These are phyloP conservation scores for Pygoscelis adeliae DNA, from an alignment of 2,113 vertebrate genomes.

Conservation along the genomic window DNA sequence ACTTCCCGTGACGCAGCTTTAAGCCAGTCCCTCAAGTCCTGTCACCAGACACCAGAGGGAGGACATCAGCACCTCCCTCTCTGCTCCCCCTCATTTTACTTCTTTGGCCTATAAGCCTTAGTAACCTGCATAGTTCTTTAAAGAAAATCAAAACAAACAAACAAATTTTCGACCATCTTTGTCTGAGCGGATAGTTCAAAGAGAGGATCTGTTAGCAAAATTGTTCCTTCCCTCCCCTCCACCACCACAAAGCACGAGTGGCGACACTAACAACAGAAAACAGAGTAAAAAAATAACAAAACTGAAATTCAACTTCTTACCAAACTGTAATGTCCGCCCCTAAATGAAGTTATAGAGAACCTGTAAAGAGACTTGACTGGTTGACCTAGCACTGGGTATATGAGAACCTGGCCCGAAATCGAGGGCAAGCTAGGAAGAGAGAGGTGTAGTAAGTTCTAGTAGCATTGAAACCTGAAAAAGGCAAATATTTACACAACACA, in stretches of 20 bases:
- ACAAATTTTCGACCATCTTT: fast-evolving
- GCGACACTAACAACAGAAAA: not conserved
- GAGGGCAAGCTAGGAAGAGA: fast-evolving
- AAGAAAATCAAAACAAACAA: not conserved
- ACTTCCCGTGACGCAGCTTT: not conserved
- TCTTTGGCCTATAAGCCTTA: not conserved
- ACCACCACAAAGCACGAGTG: not conserved
- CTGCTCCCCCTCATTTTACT: not conserved
- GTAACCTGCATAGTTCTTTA: not conserved
- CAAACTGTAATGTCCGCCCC: not conserved
- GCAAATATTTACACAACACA: fast-evolving
- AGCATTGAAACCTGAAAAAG: not conserved
- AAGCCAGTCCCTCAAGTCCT: not conserved
- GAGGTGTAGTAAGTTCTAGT: fast-evolving
- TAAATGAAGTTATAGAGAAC: not conserved
- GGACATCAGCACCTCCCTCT: not conserved
- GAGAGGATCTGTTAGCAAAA: not conserved
- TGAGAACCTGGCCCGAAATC: not conserved
- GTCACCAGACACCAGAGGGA: not conserved
- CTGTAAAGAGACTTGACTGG: not conserved
- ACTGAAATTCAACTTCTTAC: no score
- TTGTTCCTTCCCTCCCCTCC: not conserved
- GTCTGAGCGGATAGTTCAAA: not conserved
- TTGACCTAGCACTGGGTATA: not conserved
- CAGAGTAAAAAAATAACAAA: not conserved